phyloP scores from a whole-genome alignment of 2,113 vertebrate genomes.

The Pseudopipra pipra region DNA sequence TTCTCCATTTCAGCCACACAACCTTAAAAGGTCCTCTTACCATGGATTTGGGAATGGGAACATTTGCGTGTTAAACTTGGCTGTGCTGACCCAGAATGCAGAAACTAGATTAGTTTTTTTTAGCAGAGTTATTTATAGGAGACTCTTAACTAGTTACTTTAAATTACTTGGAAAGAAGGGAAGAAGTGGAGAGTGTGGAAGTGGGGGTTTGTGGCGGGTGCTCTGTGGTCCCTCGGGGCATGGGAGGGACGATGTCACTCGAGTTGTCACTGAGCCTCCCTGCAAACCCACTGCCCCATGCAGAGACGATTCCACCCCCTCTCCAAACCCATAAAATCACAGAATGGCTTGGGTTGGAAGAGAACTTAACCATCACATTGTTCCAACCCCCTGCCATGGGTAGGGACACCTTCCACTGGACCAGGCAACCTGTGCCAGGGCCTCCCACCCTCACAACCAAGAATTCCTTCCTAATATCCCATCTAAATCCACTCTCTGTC shows the following conservation, averaged over 20 bases:
- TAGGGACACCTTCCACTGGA: neutral
- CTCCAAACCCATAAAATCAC: neutral
- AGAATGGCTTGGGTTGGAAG: neutral
- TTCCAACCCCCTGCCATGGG: neutral
- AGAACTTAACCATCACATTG: neutral
- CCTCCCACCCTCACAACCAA: neutral
- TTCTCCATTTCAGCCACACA: neutral
- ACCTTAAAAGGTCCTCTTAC: neutral
- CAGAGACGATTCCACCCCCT: fast-evolving
- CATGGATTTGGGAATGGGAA: conserved; percentile 21
- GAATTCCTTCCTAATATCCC: neutral
- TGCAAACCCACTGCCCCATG: neutral
- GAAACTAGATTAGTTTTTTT: neutral
- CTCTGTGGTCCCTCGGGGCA: neutral
- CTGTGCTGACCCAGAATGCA: conserved; percentile 31
- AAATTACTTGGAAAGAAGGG: conserved; percentile 8
- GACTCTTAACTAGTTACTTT: conserved; percentile 39
- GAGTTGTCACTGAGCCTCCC: neutral
- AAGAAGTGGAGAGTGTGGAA: neutral
- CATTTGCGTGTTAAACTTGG: neutral
- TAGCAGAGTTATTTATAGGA: conserved; percentile 58
- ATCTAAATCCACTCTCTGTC: fast-evolving
- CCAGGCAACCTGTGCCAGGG: neutral
- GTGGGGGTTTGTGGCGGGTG: neutral
- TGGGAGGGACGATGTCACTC: neutral